Base-by-base conservation (phyloP, 2,888 invertebrate species). In the Platypus cylindrus region DNA sequence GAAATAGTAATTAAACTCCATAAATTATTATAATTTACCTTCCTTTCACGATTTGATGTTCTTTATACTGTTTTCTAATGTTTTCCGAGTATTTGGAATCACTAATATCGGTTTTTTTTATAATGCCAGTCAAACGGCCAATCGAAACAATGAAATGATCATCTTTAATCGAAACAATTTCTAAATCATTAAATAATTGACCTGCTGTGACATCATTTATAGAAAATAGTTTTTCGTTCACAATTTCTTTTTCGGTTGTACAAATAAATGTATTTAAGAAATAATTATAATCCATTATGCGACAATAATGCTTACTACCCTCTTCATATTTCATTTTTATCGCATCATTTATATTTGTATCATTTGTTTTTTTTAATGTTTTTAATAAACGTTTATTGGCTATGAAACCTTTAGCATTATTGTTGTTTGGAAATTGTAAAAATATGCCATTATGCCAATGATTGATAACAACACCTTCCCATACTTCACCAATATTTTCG, bases 201-300 rank as follows among this genome's bases (percentile, higher is more conserved):
- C 75, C 80, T 0, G 68, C 46, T 11, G 54, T 49, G 1, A 76
- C 51, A 50, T 74, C 70, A 1, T 55, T 48, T 18, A 65, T 40
- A 2, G 60, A 60, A 52, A 77, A 76, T 52, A 68, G 60, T 44
- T 65, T 66, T 52, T 76, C 71, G 17, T 63, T 56, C 2, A 83
- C 48, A 3, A 75, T 41, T 1, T 58, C 49, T 2, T 66, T 57
- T 53, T 78, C 70, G 58, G 78, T 75, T 2, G 75, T 69, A 49
- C 83, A 78, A 5, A 78, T 66, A 57, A 77, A 83, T 17, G 70
- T 51, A 41, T 68, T 67, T 50, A 81, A 78, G 27, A 78, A 65
- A 16, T 68, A 58, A 55, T 76, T 72, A 61, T 78, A 83, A 35
- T 70, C 66, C 1, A 81, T 53, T 1, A 85, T 61, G 15, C 81